phyloP scores from a whole-genome alignment of 2,797 vertebrate genomes.

The Phrynocephalus vlangalii region DNA sequence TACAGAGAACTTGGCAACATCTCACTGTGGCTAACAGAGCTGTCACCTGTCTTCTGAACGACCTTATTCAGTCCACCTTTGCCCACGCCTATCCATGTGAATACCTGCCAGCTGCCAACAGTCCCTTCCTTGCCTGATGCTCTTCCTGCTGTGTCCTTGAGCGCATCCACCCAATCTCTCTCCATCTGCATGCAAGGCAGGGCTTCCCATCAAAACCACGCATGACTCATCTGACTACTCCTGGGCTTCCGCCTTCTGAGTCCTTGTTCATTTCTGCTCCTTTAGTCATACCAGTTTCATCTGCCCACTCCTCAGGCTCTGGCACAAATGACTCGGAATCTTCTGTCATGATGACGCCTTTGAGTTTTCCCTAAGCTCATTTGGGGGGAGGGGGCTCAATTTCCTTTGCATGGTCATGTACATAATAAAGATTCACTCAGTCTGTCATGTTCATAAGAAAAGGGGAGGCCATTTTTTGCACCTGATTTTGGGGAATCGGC shows the following conservation, averaged over 20 bases:
- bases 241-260: background rate
- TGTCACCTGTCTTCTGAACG: background rate
- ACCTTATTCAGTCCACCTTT: conserved; percentile 15
- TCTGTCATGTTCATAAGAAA: background rate
- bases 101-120: conserved; percentile 2
- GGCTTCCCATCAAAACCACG: conserved; percentile 8
- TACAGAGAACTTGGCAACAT: conserved; percentile 7
- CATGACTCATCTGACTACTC: conserved; percentile 19
- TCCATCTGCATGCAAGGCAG: conserved; percentile 12
- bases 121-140: conserved; percentile 24
- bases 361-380: conserved; percentile 8
- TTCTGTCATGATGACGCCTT: background rate
- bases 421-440: conserved; percentile 4
- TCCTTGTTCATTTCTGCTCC: conserved; percentile 33
- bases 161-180: background rate
- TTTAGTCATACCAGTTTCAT: conserved; percentile 27
- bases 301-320: conserved; percentile 18
- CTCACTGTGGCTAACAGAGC: background rate
- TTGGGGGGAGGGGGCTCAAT: background rate
- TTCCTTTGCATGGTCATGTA: background rate
- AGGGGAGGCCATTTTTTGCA: background rate
- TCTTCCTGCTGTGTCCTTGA: conserved; percentile 12
- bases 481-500: background rate
- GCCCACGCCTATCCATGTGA: background rate
- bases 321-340: conserved; percentile 1